phyloP scores from a whole-genome alignment of 2,888 invertebrate species.

The Trichopoda pennipes region DNA sequence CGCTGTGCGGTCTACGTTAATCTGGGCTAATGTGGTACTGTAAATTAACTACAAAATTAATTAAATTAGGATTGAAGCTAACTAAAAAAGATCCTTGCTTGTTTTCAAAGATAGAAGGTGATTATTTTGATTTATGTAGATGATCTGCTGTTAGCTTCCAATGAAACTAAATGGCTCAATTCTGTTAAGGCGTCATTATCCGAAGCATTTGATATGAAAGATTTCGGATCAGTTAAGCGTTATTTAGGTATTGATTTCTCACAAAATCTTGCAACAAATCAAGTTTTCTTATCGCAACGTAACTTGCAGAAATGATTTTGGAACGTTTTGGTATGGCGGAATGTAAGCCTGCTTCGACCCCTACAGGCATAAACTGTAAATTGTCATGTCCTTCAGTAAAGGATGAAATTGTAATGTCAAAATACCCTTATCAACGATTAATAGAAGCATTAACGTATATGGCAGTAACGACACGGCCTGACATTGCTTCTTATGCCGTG shows the following conservation, averaged over 20 bases:
- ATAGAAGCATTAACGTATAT: constrained; percentile 68
- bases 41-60: too few species aligned
- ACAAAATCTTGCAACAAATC: constrained; percentile 42
- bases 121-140: too few species aligned
- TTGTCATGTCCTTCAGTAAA: constrained; percentile 24
- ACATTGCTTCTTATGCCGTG: constrained; percentile 48
- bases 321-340: constrained; percentile 59
- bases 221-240: constrained; percentile 60
- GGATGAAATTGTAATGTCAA: constrained; percentile 51
- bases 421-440: constrained; percentile 63
- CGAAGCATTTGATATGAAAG: constrained; percentile 66
- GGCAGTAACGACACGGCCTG: constrained; percentile 62
- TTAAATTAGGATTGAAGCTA: too few species aligned
- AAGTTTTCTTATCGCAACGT: constrained; percentile 50
- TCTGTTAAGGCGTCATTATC: constrained; percentile 46
- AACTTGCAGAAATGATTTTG: constrained; percentile 55
- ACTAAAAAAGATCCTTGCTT: too few species aligned
- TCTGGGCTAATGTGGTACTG: too few species aligned
- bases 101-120: too few species aligned
- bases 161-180: constrained; percentile 40
- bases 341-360: constrained; percentile 58
- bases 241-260: constrained; percentile 65
- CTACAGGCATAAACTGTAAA: constrained; percentile 53
- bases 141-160: too few species aligned
- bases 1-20: too few species aligned